phyloP scores from a whole-genome alignment of 2,113 vertebrate species.

The human region GRCh38 chr11:131565001-131565500 shows the following conservation, averaged over 20 bases:
- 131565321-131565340: background rate
- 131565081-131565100: rapidly evolving
- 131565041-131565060: rapidly evolving
- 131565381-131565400: background rate
- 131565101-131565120: rapidly evolving
- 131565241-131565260: background rate
- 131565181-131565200: background rate
- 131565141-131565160: rapidly evolving
- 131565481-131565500: rapidly evolving
- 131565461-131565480: rapidly evolving
- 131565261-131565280: background rate
- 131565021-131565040: background rate
- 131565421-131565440: background rate
- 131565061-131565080: background rate
- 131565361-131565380: background rate
- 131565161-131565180: too few relatives aligned
- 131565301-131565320: background rate
- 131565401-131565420: background rate
- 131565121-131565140: rapidly evolving
- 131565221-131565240: background rate
- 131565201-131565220: background rate
- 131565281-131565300: too few relatives aligned
- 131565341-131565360: background rate
- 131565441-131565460: rapidly evolving
- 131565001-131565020: too few relatives aligned